These are phyloP conservation scores for Pseudoatta argentina DNA, from an alignment of 1,140 invertebrate species.

Conservation along the genomic window DNA sequence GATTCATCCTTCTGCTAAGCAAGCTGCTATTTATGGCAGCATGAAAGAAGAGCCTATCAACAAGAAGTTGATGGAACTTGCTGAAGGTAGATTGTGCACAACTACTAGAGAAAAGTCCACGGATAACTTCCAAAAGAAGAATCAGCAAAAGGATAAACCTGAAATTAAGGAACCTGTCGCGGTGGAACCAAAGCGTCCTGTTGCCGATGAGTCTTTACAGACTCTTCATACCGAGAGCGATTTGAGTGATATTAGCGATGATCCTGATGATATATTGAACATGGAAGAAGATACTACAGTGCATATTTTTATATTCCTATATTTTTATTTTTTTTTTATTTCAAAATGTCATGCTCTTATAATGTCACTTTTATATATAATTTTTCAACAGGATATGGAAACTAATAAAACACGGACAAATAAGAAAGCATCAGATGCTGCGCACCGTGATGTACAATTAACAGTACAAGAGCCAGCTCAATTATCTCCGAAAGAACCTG, in stretches of 20 bases:
- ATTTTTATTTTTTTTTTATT: constrained; percentile 59
- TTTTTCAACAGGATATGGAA: constrained; percentile 72
- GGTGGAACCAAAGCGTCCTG: constrained; percentile 86
- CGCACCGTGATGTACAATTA: constrained; percentile 69
- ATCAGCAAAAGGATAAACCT: constrained; percentile 79
- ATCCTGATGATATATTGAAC: constrained; percentile 94
- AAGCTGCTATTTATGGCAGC: constrained; percentile 82
- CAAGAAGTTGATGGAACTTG: constrained; percentile 85
- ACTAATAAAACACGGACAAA: constrained; percentile 58
- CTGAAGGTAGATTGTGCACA: constrained; percentile 81
- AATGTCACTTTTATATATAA: background rate
- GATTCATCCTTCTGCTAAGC: constrained; percentile 78
- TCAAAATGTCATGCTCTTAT: background rate
- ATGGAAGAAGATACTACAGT: constrained; percentile 88
- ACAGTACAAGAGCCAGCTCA: constrained; percentile 69
- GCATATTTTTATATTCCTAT: background rate
- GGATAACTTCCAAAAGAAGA: constrained; percentile 82
- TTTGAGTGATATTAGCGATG: constrained; percentile 94
- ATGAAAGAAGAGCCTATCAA: constrained; percentile 86
- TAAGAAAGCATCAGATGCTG: constrained; percentile 67
- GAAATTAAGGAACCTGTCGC: constrained; percentile 83
- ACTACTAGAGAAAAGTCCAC: constrained; percentile 83
- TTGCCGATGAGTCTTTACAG: constrained; percentile 86
- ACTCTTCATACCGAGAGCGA: constrained; percentile 90
- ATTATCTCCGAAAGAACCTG: constrained; percentile 66